Base-by-base conservation (phyloP, 2,888 invertebrate species). In the Smittia sp. region DNA sequence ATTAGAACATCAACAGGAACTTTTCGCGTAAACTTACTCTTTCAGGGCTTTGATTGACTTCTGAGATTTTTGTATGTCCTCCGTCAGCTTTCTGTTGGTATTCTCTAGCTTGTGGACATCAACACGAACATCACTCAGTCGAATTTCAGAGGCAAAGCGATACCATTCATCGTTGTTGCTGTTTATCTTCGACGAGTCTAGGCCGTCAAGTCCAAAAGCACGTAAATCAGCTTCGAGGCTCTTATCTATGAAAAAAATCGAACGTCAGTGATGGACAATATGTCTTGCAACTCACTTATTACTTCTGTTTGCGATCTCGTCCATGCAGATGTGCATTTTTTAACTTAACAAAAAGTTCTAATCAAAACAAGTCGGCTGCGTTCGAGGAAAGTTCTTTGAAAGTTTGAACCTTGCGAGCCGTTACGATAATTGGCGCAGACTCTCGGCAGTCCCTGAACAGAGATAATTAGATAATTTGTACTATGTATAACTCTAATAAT, bases 191-290 rank as follows among this genome's bases (percentile, higher is more conserved):
- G 46, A 39, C n/a, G n/a, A 6, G n/a, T 46, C 46, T 4, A 58
- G 7, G n/a, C 22, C 22, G 6, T 72, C 72, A 27, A 72, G n/a
- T 11, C 72, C 72, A 15, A 58, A 72, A 32, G 58, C 18, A n/a
- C 58, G 58, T 20, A 72, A 38, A 62, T 22, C 54, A 11, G 22
- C 20, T 22, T 58, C 72, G 9, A 72, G n/a, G 3, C 7, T 32
- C 22, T 62, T 58, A 58, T 58, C 72, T 72, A 9, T 68, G 13
- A 32, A 11, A 25, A 7, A 27, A 41, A 24, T 68, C 1, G n/a
- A 11, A 6, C 32, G 18, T 25, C 46, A 46, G 3, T 46, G n/a
- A n/a, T n/a, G n/a, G n/a, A n/a, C n/a, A 46, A 46, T n/a, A 13
- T 3, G 18, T 32, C 15, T 54, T 27, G 1, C 25, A 20, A 18